A percentile compares a stretch with the other conserved stretches of the same genome.
Evolutionary conservation across 2,888 invertebrate genomes (phyloP).

Genomic region (Mesochorus sp.): DNA sequence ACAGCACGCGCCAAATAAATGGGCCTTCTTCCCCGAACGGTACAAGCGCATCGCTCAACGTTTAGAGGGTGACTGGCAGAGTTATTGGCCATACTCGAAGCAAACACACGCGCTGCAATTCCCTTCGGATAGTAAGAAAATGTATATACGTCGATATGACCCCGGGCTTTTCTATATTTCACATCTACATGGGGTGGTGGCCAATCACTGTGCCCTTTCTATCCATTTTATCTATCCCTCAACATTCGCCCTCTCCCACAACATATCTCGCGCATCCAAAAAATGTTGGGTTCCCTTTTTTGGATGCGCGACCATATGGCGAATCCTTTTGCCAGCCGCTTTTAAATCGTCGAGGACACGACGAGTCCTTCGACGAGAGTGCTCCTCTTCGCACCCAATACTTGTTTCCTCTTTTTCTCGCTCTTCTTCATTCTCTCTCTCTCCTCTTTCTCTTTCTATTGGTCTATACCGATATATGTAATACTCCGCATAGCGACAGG

Average conservation of each 20-base stretch:
- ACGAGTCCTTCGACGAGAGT: conserved; percentile 64
- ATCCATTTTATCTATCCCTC: conserved; percentile 1
- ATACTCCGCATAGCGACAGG: conserved; percentile 58
- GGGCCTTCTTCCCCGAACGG: conserved; percentile 74
- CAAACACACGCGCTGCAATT: not conserved
- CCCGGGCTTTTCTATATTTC: no score
- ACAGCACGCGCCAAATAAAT: conserved; percentile 80
- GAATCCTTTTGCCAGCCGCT: conserved; percentile 77
- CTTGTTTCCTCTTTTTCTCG: not conserved
- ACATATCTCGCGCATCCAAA: conserved; percentile 31
- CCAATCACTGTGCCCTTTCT: conserved; percentile 7
- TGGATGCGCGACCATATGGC: conserved; percentile 76
- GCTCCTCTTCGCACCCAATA: conserved; percentile 13
- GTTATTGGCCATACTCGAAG: conserved; percentile 10
- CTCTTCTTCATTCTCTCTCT: not conserved
- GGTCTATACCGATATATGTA: not conserved
- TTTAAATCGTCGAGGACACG: conserved; percentile 69
- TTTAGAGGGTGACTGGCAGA: not conserved
- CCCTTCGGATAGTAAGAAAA: not conserved
- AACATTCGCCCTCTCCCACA: conserved; percentile 24
- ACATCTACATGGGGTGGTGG: not conserved
- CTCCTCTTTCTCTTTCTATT: not conserved
- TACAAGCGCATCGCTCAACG: conserved; percentile 65
- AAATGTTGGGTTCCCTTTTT: conserved; percentile 28
- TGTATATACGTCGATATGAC: no score